Base-by-base conservation (phyloP, 92 coral and sea anemone genomes). In the Hydrozoanthus gracilis region DNA sequence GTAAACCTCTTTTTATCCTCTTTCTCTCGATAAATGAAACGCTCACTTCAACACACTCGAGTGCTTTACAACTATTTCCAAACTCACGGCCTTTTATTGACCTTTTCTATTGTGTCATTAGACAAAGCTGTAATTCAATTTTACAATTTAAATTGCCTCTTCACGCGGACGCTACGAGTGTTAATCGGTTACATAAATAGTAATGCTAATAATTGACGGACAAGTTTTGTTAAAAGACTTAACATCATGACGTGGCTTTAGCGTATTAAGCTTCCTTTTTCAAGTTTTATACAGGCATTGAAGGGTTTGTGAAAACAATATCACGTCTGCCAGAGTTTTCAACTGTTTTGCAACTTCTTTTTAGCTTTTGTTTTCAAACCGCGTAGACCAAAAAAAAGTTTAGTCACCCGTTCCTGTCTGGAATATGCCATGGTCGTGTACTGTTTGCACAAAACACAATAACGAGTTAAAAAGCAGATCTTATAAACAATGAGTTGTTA, bases 111-210 rank as follows among this genome's bases (percentile, higher is more conserved):
- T 80, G 85, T 80, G 35, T 15, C 0, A 9, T 64, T 12, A 80
- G 51, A 80, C 85, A 80, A 80, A 80, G 85, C 52, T 80, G 46
- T 64, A 80, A 80, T 65, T 80, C 73, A 66, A 48, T 62, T 65
- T 47, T 66, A 80, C 61, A 18, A 73, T 52, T 46, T 65, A 66
- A 18, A 49, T 80, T 79, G 54, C 20, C 50, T 62, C 51, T 80
- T 65, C 73, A 80, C 85, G 69, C 85, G 60, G 73, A 35, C 51
- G 62, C 17, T 64, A 13, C 51, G 58, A 80, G 74, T 51, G 85
- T 48, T 80, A 80, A 80, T 80, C 74, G 47, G 16, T 79, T 79
- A 45, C 47, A 79, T 64, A 45, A 78, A 78, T 14, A 60, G 55
- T 15, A 78, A 44, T 44, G 27, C 51, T 8, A 44, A 44, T 67